These are phyloP conservation scores for Anodontia alba DNA, from an alignment of 2,888 invertebrate species.

Conservation along the genomic window DNA sequence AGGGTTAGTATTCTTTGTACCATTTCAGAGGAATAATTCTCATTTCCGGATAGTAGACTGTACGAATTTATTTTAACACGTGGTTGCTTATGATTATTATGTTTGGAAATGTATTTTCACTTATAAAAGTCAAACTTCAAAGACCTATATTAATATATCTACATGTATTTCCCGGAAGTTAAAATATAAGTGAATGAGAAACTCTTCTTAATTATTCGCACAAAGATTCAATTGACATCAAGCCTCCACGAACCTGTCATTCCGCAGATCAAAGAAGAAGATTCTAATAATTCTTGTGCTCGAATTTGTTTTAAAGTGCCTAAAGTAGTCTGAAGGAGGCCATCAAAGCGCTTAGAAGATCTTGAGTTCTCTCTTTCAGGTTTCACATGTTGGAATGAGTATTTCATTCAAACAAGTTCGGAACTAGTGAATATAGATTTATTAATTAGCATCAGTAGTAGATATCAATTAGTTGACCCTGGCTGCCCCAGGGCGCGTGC, in stretches of 20 bases:
- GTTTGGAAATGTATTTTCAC: conserved; percentile 6
- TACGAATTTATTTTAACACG: conserved; percentile 4
- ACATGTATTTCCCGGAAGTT: conserved; percentile 2
- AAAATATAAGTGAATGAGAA: background rate
- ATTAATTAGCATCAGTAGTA: conserved; percentile 1
- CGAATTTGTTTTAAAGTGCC: background rate
- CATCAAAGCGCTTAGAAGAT: conserved; percentile 2
- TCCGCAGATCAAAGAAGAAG: background rate
- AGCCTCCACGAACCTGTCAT: conserved; percentile 8
- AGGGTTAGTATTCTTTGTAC: background rate
- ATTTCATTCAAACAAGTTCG: conserved; percentile 2
- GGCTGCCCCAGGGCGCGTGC: background rate
- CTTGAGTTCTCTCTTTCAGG: background rate
- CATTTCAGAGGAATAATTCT: background rate
- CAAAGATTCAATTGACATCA: conserved; percentile 18
- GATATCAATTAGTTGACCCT: conserved; percentile 1
- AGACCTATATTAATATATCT: background rate
- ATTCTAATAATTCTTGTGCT: conserved; percentile 6
- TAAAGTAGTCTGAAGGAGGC: conserved; percentile 2
- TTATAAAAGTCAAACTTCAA: conserved; percentile 4
- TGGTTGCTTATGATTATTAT: background rate
- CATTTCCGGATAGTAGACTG: conserved; percentile 1
- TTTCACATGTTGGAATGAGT: background rate
- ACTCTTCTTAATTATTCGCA: conserved; percentile 15
- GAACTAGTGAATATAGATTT: background rate